A percentile compares a stretch with the other conserved stretches of the same genome.
Conservation (phyloP, 2,113 vertebrate species). For the Zosterops borbonicus region DNA sequence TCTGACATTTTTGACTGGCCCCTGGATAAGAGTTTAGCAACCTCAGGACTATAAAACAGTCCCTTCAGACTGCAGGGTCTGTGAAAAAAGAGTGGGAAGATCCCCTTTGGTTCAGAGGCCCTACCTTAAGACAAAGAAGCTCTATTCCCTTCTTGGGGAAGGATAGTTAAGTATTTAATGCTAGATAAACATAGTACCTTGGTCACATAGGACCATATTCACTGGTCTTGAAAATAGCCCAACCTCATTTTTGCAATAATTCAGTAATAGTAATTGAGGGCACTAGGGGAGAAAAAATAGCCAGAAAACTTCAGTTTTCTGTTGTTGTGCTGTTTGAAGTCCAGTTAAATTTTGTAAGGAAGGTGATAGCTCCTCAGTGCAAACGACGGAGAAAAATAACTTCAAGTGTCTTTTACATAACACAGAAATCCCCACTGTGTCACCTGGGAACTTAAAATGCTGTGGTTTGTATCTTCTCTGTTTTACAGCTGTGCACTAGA, state of each 20-base stretch:
- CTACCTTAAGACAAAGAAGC: background rate
- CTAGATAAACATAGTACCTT: background rate
- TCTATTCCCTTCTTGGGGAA: background rate
- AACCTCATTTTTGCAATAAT: background rate
- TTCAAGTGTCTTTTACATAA: background rate
- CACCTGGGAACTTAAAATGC: background rate
- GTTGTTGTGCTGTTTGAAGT: background rate
- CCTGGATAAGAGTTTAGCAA: background rate
- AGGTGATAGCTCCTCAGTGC: background rate
- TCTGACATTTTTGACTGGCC: background rate
- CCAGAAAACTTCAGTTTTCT: background rate
- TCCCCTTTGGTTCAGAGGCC: background rate
- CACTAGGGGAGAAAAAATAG: fast-evolving
- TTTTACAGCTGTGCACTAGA: background rate
- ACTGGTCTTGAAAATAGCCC: background rate
- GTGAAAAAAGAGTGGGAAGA: background rate
- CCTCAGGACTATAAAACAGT: background rate
- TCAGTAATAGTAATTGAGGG: background rate
- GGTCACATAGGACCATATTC: background rate
- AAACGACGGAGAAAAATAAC: background rate
- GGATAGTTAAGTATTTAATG: background rate
- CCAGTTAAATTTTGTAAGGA: background rate
- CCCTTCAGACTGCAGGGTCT: background rate
- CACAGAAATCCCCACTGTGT: background rate
- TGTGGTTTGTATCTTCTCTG: background rate